Base-by-base conservation (phyloP, 1,140 invertebrate species). In the Tenebrio molitor region DNA sequence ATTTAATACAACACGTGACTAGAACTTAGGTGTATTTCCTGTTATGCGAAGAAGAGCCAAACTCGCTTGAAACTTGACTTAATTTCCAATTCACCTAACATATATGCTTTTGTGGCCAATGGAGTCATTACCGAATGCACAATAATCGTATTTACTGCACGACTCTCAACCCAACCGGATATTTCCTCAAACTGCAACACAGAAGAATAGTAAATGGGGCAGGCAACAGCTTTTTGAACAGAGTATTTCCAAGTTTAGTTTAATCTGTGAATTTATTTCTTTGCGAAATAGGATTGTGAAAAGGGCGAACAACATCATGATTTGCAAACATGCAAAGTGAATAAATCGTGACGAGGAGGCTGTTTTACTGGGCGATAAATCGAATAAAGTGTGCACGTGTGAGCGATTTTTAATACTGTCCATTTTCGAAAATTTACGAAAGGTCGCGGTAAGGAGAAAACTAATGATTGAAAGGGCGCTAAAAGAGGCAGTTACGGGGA, bases 371-470 rank as follows among this genome's bases (percentile, higher is more conserved):
- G 21, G 12, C 23, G 19, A 58, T 58, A 58, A 58, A 58, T 58
- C 50, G 21, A 25, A 29, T 58, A 58, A 58, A 58, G 21, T 58
- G 50, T 53, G 10, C 21, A 58, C 50, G 50, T 58, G 23, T 29
- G n/a, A 29, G 50, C 23, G 50, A 58, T 58, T 58, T 39, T 58
- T 58, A 58, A 58, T 58, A 58, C 19, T 29, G 23, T 29, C 50
- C 23, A 58, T 58, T 58, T 29, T 29, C 7, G 21, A 58, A 58
- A 58, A 58, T 58, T 29, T 58, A 58, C 50, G 21, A 15, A 58
- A 58, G 50, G 50, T 58, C 23, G 14, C 10, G 42, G 5, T 15
- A 17, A 4, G 42, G 16, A 17, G 50, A n/a, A 15, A 58, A 25
- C 23, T 29, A 58, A 58, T 58, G 50, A 58, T 58, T 58, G 50